A percentile compares a stretch with the other conserved stretches of the same genome.
Evolutionary conservation across 2,113 vertebrate species (phyloP).

Genomic region (Ciconia boyciana): DNA sequence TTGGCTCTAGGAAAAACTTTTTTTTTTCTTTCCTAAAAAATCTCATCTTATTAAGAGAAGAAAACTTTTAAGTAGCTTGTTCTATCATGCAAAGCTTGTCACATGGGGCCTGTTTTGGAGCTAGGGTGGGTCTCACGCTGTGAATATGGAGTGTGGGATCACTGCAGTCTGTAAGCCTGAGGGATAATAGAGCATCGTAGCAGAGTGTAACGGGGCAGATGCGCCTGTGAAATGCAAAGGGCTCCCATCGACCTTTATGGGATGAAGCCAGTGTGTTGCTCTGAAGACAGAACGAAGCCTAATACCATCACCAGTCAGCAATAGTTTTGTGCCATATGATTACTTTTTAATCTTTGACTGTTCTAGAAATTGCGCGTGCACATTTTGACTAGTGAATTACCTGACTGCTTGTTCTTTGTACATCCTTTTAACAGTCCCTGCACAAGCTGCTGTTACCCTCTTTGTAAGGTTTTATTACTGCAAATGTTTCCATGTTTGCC

Average conservation of each 20-base stretch:
- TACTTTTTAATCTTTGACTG: neutral
- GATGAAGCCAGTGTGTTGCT: neutral
- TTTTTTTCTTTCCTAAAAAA: neutral
- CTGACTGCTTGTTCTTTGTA: neutral
- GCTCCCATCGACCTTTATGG: accelerated
- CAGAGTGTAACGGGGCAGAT: neutral
- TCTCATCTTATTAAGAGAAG: neutral
- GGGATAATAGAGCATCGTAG: neutral
- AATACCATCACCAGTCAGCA: neutral
- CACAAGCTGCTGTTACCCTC: neutral
- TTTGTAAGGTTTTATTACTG: neutral
- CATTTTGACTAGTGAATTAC: neutral
- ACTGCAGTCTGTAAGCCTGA: neutral
- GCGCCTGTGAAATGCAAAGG: neutral
- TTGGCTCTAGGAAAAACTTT: neutral
- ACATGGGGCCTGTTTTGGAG: neutral
- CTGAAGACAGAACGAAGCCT: neutral
- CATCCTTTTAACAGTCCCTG: neutral
- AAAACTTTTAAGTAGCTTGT: neutral
- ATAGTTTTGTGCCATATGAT: neutral
- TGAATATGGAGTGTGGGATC: neutral
- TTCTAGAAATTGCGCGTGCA: neutral
- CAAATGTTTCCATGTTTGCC: neutral
- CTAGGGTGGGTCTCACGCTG: neutral
- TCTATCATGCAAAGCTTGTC: neutral